A percentile compares a stretch with the other conserved stretches of the same genome.
phyloP scores from a whole-genome alignment of 2,113 vertebrate genomes.

The Leiothrix lutea region DNA sequence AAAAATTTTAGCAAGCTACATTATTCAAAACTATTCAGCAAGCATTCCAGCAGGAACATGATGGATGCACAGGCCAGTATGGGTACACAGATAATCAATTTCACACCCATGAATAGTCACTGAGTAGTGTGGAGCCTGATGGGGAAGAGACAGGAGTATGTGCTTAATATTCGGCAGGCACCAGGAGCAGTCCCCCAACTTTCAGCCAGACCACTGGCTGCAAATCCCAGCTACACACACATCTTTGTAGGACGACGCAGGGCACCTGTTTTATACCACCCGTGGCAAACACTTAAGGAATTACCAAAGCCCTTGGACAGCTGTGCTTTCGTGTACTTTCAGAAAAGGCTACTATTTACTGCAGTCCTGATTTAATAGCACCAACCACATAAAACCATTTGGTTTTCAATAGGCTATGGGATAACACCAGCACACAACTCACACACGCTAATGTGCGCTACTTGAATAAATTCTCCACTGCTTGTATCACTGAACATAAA shows the following conservation, averaged over 20 bases:
- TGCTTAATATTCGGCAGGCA: not conserved
- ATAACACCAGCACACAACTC: not conserved
- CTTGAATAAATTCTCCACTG: not conserved
- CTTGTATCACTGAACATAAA: not conserved
- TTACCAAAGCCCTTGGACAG: not conserved
- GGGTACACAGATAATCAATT: constrained; percentile 18
- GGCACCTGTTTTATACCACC: not conserved
- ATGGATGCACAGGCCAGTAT: not conserved
- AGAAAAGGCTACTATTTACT: not conserved
- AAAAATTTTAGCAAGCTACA: not conserved
- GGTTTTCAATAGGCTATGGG: not conserved
- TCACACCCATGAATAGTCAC: not conserved
- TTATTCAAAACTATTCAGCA: constrained; percentile 21
- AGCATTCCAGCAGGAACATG: not conserved
- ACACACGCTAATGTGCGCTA: not conserved
- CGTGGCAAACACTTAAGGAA: not conserved
- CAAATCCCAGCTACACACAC: not conserved
- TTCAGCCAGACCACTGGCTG: rapidly evolving
- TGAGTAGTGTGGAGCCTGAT: rapidly evolving
- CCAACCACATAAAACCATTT: not conserved
- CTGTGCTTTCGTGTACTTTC: not conserved
- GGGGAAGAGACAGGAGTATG: rapidly evolving
- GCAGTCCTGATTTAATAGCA: not conserved
- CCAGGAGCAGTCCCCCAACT: rapidly evolving
- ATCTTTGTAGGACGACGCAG: not conserved